phyloP scores from a whole-genome alignment of 2,888 invertebrate species.

The Biston betularia region DNA sequence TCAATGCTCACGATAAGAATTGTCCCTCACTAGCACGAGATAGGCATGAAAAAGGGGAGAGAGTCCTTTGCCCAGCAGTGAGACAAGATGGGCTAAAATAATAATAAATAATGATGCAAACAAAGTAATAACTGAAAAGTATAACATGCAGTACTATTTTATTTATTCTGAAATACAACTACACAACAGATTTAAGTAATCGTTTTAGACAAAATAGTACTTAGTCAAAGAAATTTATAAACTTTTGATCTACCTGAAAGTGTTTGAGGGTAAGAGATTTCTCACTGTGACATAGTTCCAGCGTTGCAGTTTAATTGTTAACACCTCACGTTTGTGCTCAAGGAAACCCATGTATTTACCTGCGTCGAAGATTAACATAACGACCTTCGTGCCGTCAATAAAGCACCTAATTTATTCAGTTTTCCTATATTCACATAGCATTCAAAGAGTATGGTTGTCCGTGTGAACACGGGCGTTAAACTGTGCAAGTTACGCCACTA shows the following conservation, averaged over 20 bases:
- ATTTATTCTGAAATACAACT: neutral
- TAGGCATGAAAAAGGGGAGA: no score
- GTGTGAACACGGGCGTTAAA: slow-evolving; percentile 29
- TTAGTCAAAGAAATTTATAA: neutral
- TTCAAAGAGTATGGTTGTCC: slow-evolving; percentile 35
- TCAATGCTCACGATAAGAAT: no score
- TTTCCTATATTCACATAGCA: slow-evolving; percentile 47
- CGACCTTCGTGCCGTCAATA: slow-evolving; percentile 57
- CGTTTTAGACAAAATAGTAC: neutral
- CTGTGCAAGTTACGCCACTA: slow-evolving; percentile 14
- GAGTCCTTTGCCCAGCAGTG: no score
- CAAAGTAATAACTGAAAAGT: neutral
- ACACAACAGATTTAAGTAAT: neutral
- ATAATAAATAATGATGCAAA: neutral
- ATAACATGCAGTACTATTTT: no score
- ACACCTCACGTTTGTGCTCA: slow-evolving; percentile 41
- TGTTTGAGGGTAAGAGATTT: neutral
- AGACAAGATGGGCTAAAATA: no score
- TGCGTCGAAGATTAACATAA: slow-evolving; percentile 64
- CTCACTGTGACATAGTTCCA: slow-evolving; percentile 12
- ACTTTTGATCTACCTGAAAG: neutral
- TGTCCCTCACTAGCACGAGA: no score
- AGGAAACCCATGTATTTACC: slow-evolving; percentile 63
- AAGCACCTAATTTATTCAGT: slow-evolving; percentile 63
- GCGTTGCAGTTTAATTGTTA: slow-evolving; percentile 13